A percentile compares a stretch with the other conserved stretches of the same genome.
Conservation (phyloP, 35 echinoderm and acorn worm genomes). For the Lytechinus variegatus region DNA sequence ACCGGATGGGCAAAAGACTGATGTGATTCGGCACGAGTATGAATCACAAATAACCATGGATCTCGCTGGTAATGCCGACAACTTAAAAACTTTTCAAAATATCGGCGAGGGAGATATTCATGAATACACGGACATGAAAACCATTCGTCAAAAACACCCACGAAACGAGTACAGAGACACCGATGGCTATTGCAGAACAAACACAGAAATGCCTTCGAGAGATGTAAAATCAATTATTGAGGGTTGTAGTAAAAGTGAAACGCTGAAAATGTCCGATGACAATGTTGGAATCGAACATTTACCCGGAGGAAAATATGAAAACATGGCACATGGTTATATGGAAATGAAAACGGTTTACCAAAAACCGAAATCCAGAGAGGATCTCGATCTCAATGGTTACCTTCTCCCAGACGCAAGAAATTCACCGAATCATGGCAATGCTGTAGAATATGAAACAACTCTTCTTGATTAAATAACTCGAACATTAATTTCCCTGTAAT, state of each 20-base stretch:
- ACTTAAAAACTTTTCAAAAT: background rate
- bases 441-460: background rate
- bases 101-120: background rate
- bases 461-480: background rate
- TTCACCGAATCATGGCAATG: background rate
- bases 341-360: slow-evolving; percentile 2
- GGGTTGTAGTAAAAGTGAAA: background rate
- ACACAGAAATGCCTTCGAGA: background rate
- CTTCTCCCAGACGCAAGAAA: background rate
- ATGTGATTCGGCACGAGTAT: background rate
- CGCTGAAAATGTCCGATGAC: background rate
- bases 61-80: background rate
- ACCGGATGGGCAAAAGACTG: background rate
- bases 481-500: no score
- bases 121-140: background rate
- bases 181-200: background rate
- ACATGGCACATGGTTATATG: background rate
- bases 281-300: background rate
- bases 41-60: background rate
- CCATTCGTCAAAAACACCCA: background rate
- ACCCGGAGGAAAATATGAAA: background rate
- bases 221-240: background rate
- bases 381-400: background rate
- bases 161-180: background rate
- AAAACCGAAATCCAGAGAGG: background rate